phyloP scores from a whole-genome alignment of 2,797 vertebrate species.

The Phalloptychus januarius region DNA sequence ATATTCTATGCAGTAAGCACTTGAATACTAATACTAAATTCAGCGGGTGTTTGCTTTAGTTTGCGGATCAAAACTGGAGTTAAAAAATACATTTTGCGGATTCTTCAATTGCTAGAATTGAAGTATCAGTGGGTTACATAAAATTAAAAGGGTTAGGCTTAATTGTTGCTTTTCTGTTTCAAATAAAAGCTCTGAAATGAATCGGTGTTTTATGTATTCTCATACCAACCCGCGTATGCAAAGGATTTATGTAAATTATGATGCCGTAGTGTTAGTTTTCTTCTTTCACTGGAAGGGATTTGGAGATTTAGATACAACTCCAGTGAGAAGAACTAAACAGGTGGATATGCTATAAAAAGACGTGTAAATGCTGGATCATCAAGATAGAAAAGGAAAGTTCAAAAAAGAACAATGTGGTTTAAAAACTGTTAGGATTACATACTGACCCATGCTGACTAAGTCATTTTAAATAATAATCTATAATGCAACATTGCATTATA shows the following conservation, averaged over 20 bases:
- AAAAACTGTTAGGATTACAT: background rate
- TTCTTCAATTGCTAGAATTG: background rate
- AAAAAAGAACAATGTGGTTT: background rate
- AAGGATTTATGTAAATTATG: background rate
- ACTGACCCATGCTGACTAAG: background rate
- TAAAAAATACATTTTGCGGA: background rate
- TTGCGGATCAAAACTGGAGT: background rate
- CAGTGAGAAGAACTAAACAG: background rate
- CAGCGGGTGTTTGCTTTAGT: background rate
- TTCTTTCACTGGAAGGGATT: background rate
- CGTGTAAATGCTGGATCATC: background rate
- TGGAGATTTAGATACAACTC: background rate
- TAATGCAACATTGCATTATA: background rate
- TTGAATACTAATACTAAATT: background rate
- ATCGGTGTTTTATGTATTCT: background rate
- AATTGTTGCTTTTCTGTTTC: background rate
- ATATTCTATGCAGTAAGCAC: background rate
- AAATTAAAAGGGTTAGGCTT: background rate
- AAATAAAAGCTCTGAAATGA: background rate
- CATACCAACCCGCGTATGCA: background rate
- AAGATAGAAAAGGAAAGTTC: background rate
- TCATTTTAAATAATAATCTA: background rate
- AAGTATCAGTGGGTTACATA: background rate
- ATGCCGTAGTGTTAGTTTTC: background rate
- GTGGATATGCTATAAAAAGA: background rate